Evolutionary conservation across 2,797 vertebrate species (phyloP).

Genomic region (Eulemur rubriventer): DNA sequence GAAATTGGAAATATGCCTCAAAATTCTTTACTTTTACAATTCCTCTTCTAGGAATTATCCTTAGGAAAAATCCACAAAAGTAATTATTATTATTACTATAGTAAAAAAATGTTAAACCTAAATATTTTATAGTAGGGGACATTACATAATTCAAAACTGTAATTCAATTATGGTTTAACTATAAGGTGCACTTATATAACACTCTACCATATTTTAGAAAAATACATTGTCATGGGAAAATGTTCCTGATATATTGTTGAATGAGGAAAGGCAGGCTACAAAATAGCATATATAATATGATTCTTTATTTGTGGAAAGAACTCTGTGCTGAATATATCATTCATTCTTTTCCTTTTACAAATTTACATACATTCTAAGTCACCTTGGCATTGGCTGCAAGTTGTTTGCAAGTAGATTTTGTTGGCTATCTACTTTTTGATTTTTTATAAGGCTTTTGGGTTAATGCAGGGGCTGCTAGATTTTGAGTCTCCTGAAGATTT

Average conservation of each 20-base stretch:
- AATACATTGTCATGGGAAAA: background rate
- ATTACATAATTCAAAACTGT: background rate
- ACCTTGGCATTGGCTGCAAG: background rate
- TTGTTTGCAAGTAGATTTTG: background rate
- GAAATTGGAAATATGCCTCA: background rate
- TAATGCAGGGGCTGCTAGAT: constrained; percentile 62
- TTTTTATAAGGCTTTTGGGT: constrained; percentile 50
- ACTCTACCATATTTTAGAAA: background rate
- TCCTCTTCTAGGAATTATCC: background rate
- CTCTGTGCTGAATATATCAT: background rate
- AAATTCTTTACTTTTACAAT: background rate
- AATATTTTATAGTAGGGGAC: background rate
- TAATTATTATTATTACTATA: background rate
- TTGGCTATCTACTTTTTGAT: background rate
- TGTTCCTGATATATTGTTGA: background rate
- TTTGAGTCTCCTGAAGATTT: constrained; percentile 50
- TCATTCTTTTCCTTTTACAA: background rate
- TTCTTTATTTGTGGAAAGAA: background rate
- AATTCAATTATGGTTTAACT: background rate
- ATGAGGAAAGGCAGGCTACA: background rate
- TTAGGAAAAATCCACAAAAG: background rate
- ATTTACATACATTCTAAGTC: background rate
- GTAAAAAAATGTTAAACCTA: background rate
- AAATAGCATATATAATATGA: background rate
- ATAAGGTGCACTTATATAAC: background rate